Evolutionary conservation across 2,888 invertebrate species (phyloP), one percentile per base, ranked within the genome.

Genomic region (Sinelater perroti): DNA sequence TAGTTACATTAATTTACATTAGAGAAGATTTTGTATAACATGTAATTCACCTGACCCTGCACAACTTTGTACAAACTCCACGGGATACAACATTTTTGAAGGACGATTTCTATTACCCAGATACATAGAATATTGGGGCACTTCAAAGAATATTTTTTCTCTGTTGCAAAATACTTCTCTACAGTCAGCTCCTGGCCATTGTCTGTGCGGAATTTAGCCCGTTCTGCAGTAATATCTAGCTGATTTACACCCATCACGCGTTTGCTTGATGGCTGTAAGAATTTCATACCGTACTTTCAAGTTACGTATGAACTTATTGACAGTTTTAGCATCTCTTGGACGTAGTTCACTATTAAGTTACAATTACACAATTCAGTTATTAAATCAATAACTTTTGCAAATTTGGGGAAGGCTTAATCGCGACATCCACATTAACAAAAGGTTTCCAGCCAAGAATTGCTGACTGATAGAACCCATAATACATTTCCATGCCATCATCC

Each of bases 381-480:
- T 3, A 84, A 78, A 0, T 84, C 75, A 0, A 85, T 52, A 11
- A 89, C 69, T 1, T 58, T 65, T 50, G 84, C 82, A 5, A 73
- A 70, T 36, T 76, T 84, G 0, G 91, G 90, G 69, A 93, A 92
- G 0, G 88, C 90, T 76, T 92, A 92, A 71, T 93, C 0, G 89
- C 87, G 28, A 92, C 88, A 78, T 98, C 97, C 53, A 98, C 87
- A 76, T 98, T 98, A 28, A 99, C 78, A 76, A 89, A 90, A 46
- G 93, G 91, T 67, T 85, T 87, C 84, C 93, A 91, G 7, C 95
- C 95, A 47, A 97, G 86, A 61, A 95, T 86, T 0, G 95, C 93
- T 6, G 93, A 91, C 77, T 97, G 96, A 80, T 93, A 98, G 71
- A 95, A 86, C 3, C 98, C 98, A 56, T 91, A 87, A 90, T 96